These are phyloP conservation scores for Xyrichtys novacula DNA, from an alignment of 2,797 vertebrate genomes.

Conservation along the genomic window DNA sequence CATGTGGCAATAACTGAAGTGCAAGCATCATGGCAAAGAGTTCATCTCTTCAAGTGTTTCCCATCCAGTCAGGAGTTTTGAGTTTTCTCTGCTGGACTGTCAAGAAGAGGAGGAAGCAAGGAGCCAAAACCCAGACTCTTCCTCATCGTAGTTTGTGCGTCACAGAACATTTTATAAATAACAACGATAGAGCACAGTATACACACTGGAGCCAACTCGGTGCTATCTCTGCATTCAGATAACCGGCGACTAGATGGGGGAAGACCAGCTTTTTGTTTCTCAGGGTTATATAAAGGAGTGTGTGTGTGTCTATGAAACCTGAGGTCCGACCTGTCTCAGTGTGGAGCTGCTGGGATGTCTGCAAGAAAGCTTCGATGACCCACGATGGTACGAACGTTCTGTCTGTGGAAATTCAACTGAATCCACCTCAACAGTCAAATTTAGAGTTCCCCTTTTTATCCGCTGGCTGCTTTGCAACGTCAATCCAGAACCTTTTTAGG, in stretches of 20 bases:
- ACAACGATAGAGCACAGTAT: constrained; percentile 37
- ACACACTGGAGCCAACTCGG: constrained; percentile 46
- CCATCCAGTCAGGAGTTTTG: not conserved
- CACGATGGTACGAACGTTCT: constrained; percentile 4
- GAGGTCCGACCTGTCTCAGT: not conserved
- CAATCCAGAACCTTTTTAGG: not conserved
- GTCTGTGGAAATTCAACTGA: not conserved
- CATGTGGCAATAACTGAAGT: constrained; percentile 59
- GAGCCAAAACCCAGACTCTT: not conserved
- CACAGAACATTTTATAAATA: constrained; percentile 73
- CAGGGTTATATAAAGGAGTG: not conserved
- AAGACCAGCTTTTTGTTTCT: not conserved
- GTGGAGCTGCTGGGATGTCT: not conserved
- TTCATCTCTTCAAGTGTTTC: constrained; percentile 20
- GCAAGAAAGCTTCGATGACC: constrained; percentile 1
- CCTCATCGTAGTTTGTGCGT: constrained; percentile 67
- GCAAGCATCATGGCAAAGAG: constrained; percentile 60
- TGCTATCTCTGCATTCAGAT: constrained; percentile 38
- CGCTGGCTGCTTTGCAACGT: not conserved
- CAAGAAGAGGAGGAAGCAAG: not conserved
- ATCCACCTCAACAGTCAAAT: constrained; percentile 20
- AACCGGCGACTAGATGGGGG: not conserved
- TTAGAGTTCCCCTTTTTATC: not conserved
- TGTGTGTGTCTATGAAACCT: constrained; percentile 2
- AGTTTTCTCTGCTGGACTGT: not conserved